Base-by-base conservation (phyloP, 2,888 invertebrate genomes). In the Dasypolia templi region DNA sequence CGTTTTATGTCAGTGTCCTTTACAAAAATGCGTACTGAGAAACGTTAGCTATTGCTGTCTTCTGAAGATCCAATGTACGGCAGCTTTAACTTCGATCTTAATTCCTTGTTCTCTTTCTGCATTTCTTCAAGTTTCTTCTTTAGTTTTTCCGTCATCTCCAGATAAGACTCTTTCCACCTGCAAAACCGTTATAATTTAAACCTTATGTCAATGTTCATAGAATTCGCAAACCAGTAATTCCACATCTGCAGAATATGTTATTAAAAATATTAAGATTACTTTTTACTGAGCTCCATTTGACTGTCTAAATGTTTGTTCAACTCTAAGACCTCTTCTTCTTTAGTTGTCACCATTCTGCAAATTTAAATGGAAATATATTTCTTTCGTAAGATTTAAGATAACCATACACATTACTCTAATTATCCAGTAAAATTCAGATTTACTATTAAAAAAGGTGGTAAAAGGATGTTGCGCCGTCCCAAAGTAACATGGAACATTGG, bases 141-240 rank as follows among this genome's bases (percentile, higher is more conserved):
- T 71, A 98, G 95, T 90, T 97, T 97, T 0, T 94, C 93, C 1
- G 97, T 97, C 86, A 98, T 96, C 64, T 97, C 97, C 72, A 97
- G 93, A 44, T 97, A 96, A n/a, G 97, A 97, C 49, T 95, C 94
- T 88, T 97, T 97, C 97, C 98, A 98, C 78, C 97, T 97, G 89
- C 72, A 93, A 86, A 51, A 67, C 14, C 44, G 2, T 67, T 68
- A 17, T 46, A 66, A 32, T 61, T 61, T 49, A 39, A 46, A 46
- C 46, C 46, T 22, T 19, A 46, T 19, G 46, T 7, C 46, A 46
- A 46, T 19, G 19, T 46, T 46, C 46, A 19, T 46, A 46, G 9
- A 39, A 39, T 39, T 39, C 39, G 39, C 39, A 7, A 46, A 7
- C 44, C 44, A 4, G 17, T 44, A 17, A 17, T 46, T 46, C 46